phyloP scores from a whole-genome alignment of 2,113 vertebrate genomes.

The Porphyrio hochstetteri region DNA sequence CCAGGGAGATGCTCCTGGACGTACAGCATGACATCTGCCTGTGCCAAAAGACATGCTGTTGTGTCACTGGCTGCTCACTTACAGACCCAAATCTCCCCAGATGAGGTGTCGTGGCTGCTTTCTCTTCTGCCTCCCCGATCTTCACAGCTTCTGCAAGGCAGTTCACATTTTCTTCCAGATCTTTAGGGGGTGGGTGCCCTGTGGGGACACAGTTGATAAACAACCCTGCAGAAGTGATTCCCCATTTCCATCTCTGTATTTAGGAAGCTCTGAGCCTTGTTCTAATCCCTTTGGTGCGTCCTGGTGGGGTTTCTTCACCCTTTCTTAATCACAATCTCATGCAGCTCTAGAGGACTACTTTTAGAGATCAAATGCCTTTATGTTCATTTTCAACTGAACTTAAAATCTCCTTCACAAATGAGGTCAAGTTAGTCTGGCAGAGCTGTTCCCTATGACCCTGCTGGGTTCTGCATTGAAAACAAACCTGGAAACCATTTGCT shows the following conservation, averaged over 20 bases:
- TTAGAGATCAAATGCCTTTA: neutral
- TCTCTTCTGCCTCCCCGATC: neutral
- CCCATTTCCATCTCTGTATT: neutral
- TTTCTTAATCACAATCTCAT: neutral
- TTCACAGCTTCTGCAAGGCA: neutral
- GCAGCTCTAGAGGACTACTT: neutral
- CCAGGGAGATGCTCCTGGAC: accelerated
- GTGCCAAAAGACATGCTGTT: neutral
- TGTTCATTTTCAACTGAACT: neutral
- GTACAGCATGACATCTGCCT: neutral
- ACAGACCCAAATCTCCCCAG: accelerated
- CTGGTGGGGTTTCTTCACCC: neutral
- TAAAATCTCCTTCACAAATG: neutral
- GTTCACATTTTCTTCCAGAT: neutral
- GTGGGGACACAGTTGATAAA: neutral
- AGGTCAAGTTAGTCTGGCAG: neutral
- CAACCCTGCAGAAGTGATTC: neutral
- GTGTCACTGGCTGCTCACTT: neutral
- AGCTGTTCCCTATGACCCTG: neutral
- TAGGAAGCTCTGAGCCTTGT: neutral
- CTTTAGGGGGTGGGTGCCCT: neutral
- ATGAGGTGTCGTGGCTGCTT: neutral
- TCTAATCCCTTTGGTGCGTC: neutral
- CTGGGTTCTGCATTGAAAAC: neutral
- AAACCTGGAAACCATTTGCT: neutral